Evolutionary conservation across 2,888 invertebrate genomes (phyloP).

Genomic region (Halocaridina rubra): DNA sequence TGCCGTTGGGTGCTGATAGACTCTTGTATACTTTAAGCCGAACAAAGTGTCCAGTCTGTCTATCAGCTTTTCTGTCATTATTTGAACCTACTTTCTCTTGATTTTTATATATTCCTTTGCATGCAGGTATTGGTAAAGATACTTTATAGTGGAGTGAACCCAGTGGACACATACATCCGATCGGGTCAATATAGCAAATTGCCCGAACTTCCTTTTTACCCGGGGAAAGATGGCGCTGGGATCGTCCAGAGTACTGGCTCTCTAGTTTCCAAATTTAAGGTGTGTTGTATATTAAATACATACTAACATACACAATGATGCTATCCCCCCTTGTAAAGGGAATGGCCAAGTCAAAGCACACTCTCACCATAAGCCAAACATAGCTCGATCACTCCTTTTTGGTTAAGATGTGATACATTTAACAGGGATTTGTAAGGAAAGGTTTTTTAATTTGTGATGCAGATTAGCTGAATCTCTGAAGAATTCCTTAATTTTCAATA

Average conservation of each 20-base stretch:
- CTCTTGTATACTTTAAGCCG: too few relatives aligned
- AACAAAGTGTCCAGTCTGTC: too few relatives aligned
- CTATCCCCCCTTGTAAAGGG: too few relatives aligned
- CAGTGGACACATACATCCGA: constrained; percentile 74
- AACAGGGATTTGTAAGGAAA: neutral
- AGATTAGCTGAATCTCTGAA: neutral
- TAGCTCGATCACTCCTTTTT: too few relatives aligned
- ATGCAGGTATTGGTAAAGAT: constrained; percentile 71
- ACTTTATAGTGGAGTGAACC: constrained; percentile 72
- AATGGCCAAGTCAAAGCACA: too few relatives aligned
- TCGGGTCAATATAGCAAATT: constrained; percentile 69
- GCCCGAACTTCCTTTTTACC: constrained; percentile 71
- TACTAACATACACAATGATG: too few relatives aligned
- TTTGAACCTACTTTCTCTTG: too few relatives aligned
- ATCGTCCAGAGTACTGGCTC: constrained; percentile 70
- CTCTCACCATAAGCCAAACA: too few relatives aligned
- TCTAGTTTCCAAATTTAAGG: constrained; percentile 69
- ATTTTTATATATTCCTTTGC: too few relatives aligned
- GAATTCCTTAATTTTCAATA: neutral
- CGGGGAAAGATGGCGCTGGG: constrained; percentile 73
- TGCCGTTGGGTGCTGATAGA: too few relatives aligned
- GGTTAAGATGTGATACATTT: neutral
- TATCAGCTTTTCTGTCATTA: too few relatives aligned
- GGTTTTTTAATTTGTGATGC: neutral
- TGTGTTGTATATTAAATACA: constrained; percentile 62